phyloP scores from a whole-genome alignment of 2,797 vertebrate species.

The Morelia viridis region DNA sequence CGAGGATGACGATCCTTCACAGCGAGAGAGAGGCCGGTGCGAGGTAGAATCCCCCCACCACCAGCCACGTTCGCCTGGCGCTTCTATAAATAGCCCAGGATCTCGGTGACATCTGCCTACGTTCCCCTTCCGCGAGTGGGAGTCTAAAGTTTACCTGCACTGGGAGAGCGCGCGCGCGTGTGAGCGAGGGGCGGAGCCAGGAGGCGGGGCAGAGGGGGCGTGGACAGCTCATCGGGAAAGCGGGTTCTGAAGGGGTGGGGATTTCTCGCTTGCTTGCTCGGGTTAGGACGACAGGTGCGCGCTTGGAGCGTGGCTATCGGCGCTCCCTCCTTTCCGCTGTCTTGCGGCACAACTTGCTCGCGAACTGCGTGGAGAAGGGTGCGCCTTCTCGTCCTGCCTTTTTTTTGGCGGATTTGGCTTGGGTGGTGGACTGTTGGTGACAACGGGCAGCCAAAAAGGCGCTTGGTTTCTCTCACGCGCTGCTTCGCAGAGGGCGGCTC shows the following conservation, averaged over 20 bases:
- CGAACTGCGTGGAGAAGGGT: neutral
- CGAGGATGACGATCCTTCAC: neutral
- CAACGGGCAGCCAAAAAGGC: neutral
- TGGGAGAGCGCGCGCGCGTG: neutral
- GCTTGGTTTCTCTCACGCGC: neutral
- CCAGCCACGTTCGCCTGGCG: conserved; percentile 32
- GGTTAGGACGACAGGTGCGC: neutral
- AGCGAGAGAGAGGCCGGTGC: neutral
- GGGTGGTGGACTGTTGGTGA: neutral
- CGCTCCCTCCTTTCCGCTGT: neutral
- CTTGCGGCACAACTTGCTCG: neutral
- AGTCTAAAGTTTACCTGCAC: conserved; percentile 48
- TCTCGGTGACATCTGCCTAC: conserved; percentile 48
- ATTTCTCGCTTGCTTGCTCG: too few relatives aligned
- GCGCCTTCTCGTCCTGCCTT: too few relatives aligned
- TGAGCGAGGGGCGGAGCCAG: neutral
- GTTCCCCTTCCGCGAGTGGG: conserved; percentile 49
- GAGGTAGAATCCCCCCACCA: conserved; percentile 11
- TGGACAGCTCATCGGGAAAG: neutral
- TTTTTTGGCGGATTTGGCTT: neutral
- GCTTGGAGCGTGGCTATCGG: neutral
- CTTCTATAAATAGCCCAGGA: conserved; percentile 45
- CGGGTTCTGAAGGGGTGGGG: neutral
- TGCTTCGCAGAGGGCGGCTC: neutral
- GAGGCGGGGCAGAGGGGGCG: neutral